phyloP scores from a whole-genome alignment of 2,888 invertebrate genomes.

The Lasioglossum malachurum region DNA sequence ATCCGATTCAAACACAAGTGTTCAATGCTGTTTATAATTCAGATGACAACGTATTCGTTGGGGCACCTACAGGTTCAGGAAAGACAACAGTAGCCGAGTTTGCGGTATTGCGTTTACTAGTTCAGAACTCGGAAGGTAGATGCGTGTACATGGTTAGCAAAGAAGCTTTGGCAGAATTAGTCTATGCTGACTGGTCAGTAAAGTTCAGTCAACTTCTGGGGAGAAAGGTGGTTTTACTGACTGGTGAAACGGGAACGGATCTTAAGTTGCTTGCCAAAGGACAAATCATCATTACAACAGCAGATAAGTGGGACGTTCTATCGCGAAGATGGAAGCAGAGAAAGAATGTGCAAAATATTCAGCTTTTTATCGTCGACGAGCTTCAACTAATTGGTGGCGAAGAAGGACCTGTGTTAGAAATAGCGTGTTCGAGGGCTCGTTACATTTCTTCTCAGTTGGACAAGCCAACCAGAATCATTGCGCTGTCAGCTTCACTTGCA shows the following conservation, averaged over 20 bases:
- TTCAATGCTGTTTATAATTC: conserved; percentile 99
- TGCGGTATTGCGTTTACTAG: conserved; percentile 95
- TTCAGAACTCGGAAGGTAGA: conserved; percentile 90
- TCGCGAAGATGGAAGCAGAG: conserved; percentile 99
- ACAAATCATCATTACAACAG: conserved; percentile 98
- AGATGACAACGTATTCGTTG: conserved; percentile 99
- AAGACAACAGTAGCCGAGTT: conserved; percentile 99
- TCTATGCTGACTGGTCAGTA: conserved; percentile 96
- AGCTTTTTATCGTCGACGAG: conserved; percentile 98
- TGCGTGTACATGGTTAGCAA: conserved; percentile 98
- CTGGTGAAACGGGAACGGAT: conserved; percentile 99
- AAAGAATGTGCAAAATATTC: conserved; percentile 98
- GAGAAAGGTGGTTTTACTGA: conserved; percentile 95
- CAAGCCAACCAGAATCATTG: conserved; percentile 95
- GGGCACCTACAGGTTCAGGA: conserved; percentile 96
- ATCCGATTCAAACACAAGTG: conserved; percentile 99
- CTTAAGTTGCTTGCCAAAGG: conserved; percentile 96
- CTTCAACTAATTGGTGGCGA: conserved; percentile 96
- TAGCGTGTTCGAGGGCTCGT: conserved; percentile 95
- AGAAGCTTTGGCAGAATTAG: conserved; percentile 95
- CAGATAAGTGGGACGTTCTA: conserved; percentile 99
- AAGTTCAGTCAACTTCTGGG: conserved; percentile 94
- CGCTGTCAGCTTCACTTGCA: conserved; percentile 96
- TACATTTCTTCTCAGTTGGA: conserved; percentile 99
- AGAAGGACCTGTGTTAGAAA: conserved; percentile 97